Base-by-base conservation (phyloP, 2,888 invertebrate genomes). In the Nyleta sp. region DNA sequence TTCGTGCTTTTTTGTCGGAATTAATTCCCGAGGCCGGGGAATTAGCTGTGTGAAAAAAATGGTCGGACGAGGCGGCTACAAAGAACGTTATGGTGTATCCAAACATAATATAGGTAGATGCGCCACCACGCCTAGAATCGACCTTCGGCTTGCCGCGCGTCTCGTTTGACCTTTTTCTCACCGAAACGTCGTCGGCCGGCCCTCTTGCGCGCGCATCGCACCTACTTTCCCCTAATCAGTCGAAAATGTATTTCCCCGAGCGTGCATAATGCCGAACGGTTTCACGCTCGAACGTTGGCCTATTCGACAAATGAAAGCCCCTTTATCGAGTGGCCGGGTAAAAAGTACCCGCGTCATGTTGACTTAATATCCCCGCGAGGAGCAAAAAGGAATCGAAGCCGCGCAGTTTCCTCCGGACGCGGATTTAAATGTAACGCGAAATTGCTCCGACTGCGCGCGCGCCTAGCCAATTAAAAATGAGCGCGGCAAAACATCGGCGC, bases 101-200 rank as follows among this genome's bases (percentile, higher is more conserved):
- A 57, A 70, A 64, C 40, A 48, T 70, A 75, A 62, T 79, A 68
- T 64, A 55, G 76, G 55, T 59, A 55, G 73, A 80, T 62, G 44
- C 68, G n/a, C n/a, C 65, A 73, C 76, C 80, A 80, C 80, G 77
- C 80, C 80, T 73, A 74, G 65, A 70, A 62, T 60, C 65, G 75
- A 67, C 80, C 80, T 76, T 74, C 70, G 62, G 24, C 4, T n/a
- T n/a, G 40, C 65, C 35, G 31, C 55, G 57, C 44, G 24, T 70
- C 55, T 72, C 55, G 35, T 33, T 35, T 42, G 18, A 33, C 48
- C 22, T 71, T 50, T 50, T 64, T 28, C 65, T 31, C 22, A 50
- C 24, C 13, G 4, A 22, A 50, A 35, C 3, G 3, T 17, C 31
- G 13, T 50, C 11, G 50, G 31, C 10, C 10, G 8, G 20, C n/a